Percentiles rank a stretch among this genome's conserved stretches.
phyloP scores from a whole-genome alignment of 2,113 vertebrate genomes.

The Elachura formosa region DNA sequence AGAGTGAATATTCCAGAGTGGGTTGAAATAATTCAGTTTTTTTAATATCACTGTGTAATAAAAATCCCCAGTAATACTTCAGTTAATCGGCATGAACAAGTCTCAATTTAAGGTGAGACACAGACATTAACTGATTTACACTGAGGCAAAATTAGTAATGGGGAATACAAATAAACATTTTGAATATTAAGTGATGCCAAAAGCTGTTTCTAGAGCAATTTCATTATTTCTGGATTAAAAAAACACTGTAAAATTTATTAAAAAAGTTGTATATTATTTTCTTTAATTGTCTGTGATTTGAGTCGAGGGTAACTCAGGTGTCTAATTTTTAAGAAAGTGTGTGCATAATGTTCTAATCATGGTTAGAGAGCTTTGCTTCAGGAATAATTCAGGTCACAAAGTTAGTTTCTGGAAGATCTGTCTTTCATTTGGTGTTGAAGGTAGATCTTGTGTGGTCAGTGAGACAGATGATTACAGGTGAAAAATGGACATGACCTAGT shows the following conservation, averaged over 20 bases:
- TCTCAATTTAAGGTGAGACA: background rate
- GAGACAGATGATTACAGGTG: background rate
- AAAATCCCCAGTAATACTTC: background rate
- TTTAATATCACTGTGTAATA: background rate
- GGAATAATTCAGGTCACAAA: background rate
- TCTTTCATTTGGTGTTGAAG: background rate
- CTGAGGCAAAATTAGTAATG: background rate
- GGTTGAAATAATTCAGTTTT: background rate
- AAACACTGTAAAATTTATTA: background rate
- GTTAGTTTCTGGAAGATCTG: background rate
- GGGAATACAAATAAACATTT: background rate
- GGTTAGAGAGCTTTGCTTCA: background rate
- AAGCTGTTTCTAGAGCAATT: background rate
- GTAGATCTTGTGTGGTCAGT: background rate
- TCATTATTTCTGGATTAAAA: background rate
- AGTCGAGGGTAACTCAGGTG: background rate
- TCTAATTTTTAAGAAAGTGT: background rate
- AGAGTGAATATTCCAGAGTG: background rate
- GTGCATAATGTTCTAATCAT: background rate
- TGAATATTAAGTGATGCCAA: background rate
- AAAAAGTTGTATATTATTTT: background rate
- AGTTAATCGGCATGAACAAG: background rate
- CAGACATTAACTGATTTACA: background rate
- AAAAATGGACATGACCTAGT: background rate
- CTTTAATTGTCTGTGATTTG: background rate